Evolutionary conservation across 2,797 vertebrate genomes (phyloP).

Genomic region (Sarcophilus harrisii): DNA sequence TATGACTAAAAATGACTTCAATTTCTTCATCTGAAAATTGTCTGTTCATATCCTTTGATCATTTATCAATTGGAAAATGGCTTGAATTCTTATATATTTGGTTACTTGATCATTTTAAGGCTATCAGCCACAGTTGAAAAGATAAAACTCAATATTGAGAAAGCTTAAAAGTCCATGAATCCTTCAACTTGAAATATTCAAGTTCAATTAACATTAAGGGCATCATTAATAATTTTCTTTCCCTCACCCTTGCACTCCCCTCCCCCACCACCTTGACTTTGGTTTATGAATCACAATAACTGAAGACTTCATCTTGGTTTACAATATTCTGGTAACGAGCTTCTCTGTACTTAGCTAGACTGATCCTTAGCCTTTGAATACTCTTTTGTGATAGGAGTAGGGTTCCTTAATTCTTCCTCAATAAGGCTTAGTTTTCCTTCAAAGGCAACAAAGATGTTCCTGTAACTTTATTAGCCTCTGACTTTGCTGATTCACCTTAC

Average conservation of each 20-base stretch:
- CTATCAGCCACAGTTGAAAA: background rate
- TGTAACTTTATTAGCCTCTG: background rate
- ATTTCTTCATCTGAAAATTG: no score
- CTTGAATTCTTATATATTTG: no score
- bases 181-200: background rate
- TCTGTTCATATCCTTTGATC: no score
- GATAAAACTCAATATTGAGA: background rate
- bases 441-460: background rate
- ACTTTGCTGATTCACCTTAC: background rate
- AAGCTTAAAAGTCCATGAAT: background rate
- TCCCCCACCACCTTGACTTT: background rate
- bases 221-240: background rate
- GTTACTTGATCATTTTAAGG: background rate
- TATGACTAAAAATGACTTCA: no score
- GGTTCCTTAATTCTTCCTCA: background rate
- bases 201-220: background rate
- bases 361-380: background rate
- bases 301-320: background rate
- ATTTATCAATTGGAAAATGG: no score
- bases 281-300: background rate
- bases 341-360: background rate
- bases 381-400: background rate
- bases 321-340: background rate
- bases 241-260: background rate
- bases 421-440: background rate